Conservation (phyloP, 1,140 invertebrate genomes). For the Drosophila baimaii region DNA sequence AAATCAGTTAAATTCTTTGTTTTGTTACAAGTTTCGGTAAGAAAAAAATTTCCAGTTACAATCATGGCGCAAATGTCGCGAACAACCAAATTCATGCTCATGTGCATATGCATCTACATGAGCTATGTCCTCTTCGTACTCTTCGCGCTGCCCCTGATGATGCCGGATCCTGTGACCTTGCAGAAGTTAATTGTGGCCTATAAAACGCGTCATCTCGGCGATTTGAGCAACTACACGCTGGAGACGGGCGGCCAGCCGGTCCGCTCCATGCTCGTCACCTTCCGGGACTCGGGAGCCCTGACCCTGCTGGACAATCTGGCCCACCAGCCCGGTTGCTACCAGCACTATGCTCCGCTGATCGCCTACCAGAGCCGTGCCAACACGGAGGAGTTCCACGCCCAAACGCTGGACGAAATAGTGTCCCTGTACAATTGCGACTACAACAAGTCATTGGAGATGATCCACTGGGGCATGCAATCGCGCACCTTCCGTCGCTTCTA, state of each 20-base stretch:
- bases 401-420: slow-evolving; percentile 35
- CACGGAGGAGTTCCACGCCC: background rate
- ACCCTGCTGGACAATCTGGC: slow-evolving; percentile 51
- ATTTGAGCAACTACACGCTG: slow-evolving; percentile 49
- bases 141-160: slow-evolving; percentile 48
- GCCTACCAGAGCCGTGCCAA: slow-evolving; percentile 26
- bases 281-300: slow-evolving; percentile 61
- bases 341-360: slow-evolving; percentile 59
- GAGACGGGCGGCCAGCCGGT: slow-evolving; percentile 51
- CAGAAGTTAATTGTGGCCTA: slow-evolving; percentile 30
- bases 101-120: slow-evolving; percentile 57
- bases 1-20: slow-evolving; percentile 12
- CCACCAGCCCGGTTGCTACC: slow-evolving; percentile 56
- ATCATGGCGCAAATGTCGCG: slow-evolving; percentile 42
- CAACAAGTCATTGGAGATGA: slow-evolving; percentile 47
- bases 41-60: background rate
- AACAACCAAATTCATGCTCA: slow-evolving; percentile 49
- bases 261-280: slow-evolving; percentile 61
- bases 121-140: slow-evolving; percentile 57
- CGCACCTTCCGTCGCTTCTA: slow-evolving; percentile 55
- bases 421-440: slow-evolving; percentile 57
- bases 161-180: slow-evolving; percentile 52
- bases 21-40: background rate
- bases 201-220: slow-evolving; percentile 31
- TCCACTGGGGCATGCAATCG: slow-evolving; percentile 38